Conservation (phyloP, 2,888 invertebrate genomes). For the Megamerina dolium region DNA sequence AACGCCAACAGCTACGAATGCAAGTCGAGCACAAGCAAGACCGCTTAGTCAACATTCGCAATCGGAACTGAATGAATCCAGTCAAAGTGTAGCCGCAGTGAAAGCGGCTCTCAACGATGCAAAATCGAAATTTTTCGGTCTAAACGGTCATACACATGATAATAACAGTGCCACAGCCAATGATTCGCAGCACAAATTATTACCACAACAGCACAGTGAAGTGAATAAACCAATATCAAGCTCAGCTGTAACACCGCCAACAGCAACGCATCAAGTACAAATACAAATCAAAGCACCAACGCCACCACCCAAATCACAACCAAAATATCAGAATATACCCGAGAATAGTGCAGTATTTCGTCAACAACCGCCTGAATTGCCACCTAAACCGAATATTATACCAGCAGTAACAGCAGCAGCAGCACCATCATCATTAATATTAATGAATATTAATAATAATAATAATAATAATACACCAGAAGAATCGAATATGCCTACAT, state of each 20-base stretch:
- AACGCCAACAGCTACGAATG: constrained; percentile 10
- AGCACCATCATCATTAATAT: constrained; percentile 7
- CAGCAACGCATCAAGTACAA: constrained; percentile 16
- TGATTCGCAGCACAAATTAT: constrained; percentile 12
- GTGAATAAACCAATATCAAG: constrained; percentile 4
- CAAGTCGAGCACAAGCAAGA: constrained; percentile 15
- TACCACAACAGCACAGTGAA: constrained; percentile 8
- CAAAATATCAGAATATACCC: constrained; percentile 43
- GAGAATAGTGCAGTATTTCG: constrained; percentile 35
- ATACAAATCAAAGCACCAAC: constrained; percentile 7
- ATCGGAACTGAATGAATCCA: constrained; percentile 32
- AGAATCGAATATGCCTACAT: background rate
- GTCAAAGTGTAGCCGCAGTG: constrained; percentile 41
- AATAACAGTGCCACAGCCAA: background rate
- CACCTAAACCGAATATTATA: constrained; percentile 21
- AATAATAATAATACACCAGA: background rate
- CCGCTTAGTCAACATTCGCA: constrained; percentile 36
- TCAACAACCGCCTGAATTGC: constrained; percentile 21
- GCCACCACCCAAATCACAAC: constrained; percentile 22
- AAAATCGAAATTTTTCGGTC: constrained; percentile 48
- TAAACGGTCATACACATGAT: constrained; percentile 32
- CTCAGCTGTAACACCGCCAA: constrained; percentile 1
- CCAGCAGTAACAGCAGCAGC: background rate
- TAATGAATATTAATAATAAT: no score
- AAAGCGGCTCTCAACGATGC: constrained; percentile 48